Conservation (phyloP, 2,888 invertebrate species). For the Phyllotreta striolata region DNA sequence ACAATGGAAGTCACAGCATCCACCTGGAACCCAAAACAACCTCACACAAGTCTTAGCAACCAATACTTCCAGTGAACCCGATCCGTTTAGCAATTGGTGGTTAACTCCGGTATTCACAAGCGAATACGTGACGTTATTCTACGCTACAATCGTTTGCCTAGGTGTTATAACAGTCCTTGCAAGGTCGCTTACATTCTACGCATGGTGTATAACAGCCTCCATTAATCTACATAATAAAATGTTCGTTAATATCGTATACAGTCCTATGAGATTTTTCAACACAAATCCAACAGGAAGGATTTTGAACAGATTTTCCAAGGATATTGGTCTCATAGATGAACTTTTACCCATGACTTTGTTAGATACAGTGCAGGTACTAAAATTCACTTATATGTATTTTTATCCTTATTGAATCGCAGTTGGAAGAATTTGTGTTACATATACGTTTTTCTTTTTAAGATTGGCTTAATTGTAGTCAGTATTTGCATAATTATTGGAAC, state of each 20-base stretch:
- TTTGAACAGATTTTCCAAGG: conserved; percentile 77
- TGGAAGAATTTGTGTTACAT: neutral
- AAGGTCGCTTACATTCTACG: conserved; percentile 65
- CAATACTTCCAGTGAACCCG: neutral
- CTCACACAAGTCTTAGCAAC: neutral
- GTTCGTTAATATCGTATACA: conserved; percentile 66
- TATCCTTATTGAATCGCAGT: too few species aligned
- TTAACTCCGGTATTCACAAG: conserved; percentile 20
- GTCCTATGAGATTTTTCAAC: conserved; percentile 75
- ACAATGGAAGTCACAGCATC: conserved; percentile 14
- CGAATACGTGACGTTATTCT: conserved; percentile 25
- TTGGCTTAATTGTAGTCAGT: conserved; percentile 39
- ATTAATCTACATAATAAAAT: conserved; percentile 66
- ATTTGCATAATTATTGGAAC: conserved; percentile 70
- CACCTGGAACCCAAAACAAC: neutral
- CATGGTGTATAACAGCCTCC: conserved; percentile 65
- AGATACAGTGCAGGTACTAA: conserved; percentile 61
- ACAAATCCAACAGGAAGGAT: conserved; percentile 71
- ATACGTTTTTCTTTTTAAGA: conserved; percentile 44
- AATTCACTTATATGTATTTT: neutral
- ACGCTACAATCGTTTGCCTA: conserved; percentile 16
- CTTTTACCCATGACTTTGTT: conserved; percentile 63
- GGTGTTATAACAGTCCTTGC: conserved; percentile 55
- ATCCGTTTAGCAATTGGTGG: conserved; percentile 25
- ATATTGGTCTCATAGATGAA: conserved; percentile 70